A percentile compares a stretch with the other conserved stretches of the same genome.
Evolutionary conservation across 2,113 vertebrate genomes (phyloP).

Genomic region (Pitta sordida): DNA sequence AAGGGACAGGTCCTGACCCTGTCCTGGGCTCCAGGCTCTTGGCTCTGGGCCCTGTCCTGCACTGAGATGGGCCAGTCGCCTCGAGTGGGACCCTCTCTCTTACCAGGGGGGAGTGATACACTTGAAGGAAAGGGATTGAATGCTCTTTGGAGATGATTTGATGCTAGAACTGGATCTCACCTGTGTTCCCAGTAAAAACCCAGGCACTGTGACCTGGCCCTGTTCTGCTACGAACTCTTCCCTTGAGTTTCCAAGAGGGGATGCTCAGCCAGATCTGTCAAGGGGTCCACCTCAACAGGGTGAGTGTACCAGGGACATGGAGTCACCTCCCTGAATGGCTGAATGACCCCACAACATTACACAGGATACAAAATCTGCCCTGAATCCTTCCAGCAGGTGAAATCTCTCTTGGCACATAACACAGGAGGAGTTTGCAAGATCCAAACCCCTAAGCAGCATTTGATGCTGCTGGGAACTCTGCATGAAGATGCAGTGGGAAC

Average conservation of each 20-base stretch:
- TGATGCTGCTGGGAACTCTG: no score
- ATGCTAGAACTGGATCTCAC: background rate
- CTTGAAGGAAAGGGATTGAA: background rate
- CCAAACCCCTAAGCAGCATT: background rate
- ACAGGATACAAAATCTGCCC: background rate
- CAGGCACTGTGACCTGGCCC: background rate
- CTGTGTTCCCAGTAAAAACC: background rate
- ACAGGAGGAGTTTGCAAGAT: background rate
- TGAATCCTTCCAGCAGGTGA: background rate
- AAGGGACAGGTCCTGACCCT: background rate
- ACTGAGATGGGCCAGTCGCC: background rate
- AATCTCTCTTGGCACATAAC: background rate
- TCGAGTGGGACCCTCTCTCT: accelerated
- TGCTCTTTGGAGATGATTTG: background rate
- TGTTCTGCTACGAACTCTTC: background rate
- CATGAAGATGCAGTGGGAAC: background rate
- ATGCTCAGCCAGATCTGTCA: background rate
- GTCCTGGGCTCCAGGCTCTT: background rate
- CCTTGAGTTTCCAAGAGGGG: background rate
- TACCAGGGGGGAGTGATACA: background rate
- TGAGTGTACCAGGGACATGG: background rate
- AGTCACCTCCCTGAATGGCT: background rate
- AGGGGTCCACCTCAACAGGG: background rate
- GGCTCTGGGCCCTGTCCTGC: background rate
- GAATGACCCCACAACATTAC: no score